These are phyloP conservation scores for Grapholita molesta DNA, from an alignment of 1,140 invertebrate genomes.

Conservation along the genomic window DNA sequence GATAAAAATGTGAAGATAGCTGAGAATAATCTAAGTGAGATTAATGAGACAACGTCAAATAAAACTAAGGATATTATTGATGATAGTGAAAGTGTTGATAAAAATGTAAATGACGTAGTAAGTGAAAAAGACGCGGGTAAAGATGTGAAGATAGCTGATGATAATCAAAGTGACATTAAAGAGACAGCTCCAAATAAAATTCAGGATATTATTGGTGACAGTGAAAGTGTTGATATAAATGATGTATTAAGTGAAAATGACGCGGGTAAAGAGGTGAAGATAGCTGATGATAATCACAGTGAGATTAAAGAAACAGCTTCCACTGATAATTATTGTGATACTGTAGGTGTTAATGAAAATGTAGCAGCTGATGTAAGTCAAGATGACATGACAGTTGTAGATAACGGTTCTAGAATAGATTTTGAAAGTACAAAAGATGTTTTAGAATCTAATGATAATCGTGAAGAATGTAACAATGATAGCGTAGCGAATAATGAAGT, in stretches of 20 bases:
- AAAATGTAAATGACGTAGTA: slow-evolving; percentile 1
- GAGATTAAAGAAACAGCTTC: slow-evolving; percentile 21
- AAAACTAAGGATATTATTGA: no score
- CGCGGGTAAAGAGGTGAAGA: slow-evolving; percentile 17
- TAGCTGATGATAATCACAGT: slow-evolving; percentile 22
- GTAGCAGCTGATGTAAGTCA: no score
- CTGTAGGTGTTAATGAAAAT: slow-evolving; percentile 20
- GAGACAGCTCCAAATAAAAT: slow-evolving; percentile 18
- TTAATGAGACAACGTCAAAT: slow-evolving; percentile 20
- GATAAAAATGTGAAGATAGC: slow-evolving; percentile 21
- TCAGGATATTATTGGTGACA: no score
- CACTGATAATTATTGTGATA: no score
- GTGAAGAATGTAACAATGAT: not conserved
- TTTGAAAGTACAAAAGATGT: not conserved
- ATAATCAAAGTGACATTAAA: slow-evolving; percentile 22
- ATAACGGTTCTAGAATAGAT: slow-evolving; percentile 16
- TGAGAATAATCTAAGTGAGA: not conserved
- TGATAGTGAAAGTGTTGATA: slow-evolving; percentile 19
- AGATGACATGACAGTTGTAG: slow-evolving; percentile 30
- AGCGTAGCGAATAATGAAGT: not conserved
- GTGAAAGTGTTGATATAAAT: slow-evolving; percentile 17
- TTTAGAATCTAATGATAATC: not conserved
- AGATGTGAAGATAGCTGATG: slow-evolving; percentile 20
- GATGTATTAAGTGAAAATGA: slow-evolving; percentile 10
- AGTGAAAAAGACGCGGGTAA: slow-evolving; percentile 5